Conservation (phyloP, 2,888 invertebrate species). For the Hoplodrina ambigua region DNA sequence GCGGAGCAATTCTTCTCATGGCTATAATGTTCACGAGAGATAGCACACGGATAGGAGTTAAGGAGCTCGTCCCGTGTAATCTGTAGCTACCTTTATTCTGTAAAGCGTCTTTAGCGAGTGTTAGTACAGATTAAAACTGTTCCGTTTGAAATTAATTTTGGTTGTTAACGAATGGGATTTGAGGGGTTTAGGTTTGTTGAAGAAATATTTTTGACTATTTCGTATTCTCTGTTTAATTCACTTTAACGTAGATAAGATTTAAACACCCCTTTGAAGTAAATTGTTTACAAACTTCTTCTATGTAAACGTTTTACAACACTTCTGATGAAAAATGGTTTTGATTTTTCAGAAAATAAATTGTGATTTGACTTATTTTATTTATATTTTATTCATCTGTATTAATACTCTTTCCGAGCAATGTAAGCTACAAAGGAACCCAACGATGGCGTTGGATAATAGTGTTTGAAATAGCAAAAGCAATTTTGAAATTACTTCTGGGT, state of each 20-base stretch:
- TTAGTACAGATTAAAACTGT: slow-evolving; percentile 38
- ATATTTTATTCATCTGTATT: too few relatives aligned
- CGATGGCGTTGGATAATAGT: background rate
- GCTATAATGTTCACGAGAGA: slow-evolving; percentile 65
- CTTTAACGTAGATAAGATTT: background rate
- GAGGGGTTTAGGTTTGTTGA: background rate
- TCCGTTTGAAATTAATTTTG: slow-evolving; percentile 36
- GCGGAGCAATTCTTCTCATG: slow-evolving; percentile 72
- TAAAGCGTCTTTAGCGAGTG: slow-evolving; percentile 9
- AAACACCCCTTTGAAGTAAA: background rate
- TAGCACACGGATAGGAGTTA: slow-evolving; percentile 50
- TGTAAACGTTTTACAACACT: too few relatives aligned
- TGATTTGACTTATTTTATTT: too few relatives aligned
- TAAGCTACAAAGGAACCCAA: background rate
- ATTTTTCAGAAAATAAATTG: too few relatives aligned
- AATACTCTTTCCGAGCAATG: background rate
- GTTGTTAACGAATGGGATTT: background rate
- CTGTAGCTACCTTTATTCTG: slow-evolving; percentile 44
- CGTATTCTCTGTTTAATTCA: background rate
- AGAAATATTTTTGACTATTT: background rate
- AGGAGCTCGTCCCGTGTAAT: slow-evolving; percentile 44
- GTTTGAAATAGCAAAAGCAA: too few relatives aligned
- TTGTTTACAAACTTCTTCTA: too few relatives aligned
- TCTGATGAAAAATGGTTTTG: too few relatives aligned
- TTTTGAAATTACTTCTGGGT: background rate